Percentiles rank a stretch among this genome's conserved stretches.
These are phyloP conservation scores for Zosterops borbonicus DNA, from an alignment of 2,113 vertebrate genomes.

Conservation along the genomic window DNA sequence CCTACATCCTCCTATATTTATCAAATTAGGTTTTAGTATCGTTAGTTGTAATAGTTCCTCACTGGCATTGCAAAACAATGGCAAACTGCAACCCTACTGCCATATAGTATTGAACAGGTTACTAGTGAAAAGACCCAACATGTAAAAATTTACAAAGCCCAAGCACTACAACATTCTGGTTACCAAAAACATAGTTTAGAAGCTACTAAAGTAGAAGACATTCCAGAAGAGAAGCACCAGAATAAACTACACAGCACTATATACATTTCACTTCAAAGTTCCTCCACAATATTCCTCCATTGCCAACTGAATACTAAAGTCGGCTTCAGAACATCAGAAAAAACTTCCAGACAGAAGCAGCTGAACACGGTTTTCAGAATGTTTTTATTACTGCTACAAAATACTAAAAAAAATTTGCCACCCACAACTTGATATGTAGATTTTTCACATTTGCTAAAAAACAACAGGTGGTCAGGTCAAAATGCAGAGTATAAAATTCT, in stretches of 20 bases:
- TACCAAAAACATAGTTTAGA: neutral
- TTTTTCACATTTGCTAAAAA: conserved; percentile 24
- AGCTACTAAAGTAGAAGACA: neutral
- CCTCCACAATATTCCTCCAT: neutral
- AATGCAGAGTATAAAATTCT: neutral
- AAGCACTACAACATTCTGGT: neutral
- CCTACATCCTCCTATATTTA: neutral
- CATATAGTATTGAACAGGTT: neutral
- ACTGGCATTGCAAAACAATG: neutral
- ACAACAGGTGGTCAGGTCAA: conserved; percentile 40
- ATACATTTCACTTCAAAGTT: neutral
- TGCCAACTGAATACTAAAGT: neutral
- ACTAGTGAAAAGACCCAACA: neutral
- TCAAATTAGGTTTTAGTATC: neutral
- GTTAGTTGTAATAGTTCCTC: neutral
- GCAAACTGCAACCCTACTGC: neutral
- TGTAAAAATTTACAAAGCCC: neutral
- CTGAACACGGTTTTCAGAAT: neutral
- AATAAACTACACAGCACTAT: neutral
- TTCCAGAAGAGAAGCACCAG: neutral
- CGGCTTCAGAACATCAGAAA: neutral
- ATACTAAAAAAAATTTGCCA: neutral
- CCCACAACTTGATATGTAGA: neutral
- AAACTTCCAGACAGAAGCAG: neutral
- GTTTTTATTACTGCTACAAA: neutral